Conservation (phyloP, 2,888 invertebrate genomes). For the Ophion ellenae region DNA sequence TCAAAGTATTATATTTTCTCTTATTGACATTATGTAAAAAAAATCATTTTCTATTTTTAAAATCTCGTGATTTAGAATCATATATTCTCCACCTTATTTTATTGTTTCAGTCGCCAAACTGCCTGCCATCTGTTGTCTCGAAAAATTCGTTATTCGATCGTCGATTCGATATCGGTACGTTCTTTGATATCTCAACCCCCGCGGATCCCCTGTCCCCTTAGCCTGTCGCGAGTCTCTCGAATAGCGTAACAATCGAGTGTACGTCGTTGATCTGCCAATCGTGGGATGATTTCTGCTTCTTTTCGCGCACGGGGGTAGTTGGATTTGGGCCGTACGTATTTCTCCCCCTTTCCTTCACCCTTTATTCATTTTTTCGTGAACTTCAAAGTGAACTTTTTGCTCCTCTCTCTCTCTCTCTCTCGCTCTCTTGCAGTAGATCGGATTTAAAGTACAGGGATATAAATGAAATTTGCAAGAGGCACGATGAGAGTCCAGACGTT, state of each 20-base stretch:
- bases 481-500: slow-evolving; percentile 74
- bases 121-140: slow-evolving; percentile 9
- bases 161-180: slow-evolving; percentile 23
- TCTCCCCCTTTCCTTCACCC: slow-evolving; percentile 40
- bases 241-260: neutral
- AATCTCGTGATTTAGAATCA: neutral
- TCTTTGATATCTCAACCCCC: slow-evolving; percentile 42
- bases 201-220: neutral
- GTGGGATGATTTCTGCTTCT: slow-evolving; percentile 25
- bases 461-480: slow-evolving; percentile 75
- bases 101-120: neutral
- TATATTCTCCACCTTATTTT: neutral
- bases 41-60: too few relatives aligned
- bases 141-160: slow-evolving; percentile 44
- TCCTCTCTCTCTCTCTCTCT: slow-evolving; percentile 28
- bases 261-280: slow-evolving; percentile 13
- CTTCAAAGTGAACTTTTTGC: slow-evolving; percentile 72
- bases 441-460: slow-evolving; percentile 74
- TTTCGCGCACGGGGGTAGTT: slow-evolving; percentile 20
- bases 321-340: slow-evolving; percentile 42
- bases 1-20: too few relatives aligned
- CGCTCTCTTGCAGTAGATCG: slow-evolving; percentile 67
- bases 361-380: slow-evolving; percentile 50
- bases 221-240: neutral
- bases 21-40: too few relatives aligned